phyloP scores from a whole-genome alignment of 2,797 vertebrate species.

The Champsocephalus gunnari region DNA sequence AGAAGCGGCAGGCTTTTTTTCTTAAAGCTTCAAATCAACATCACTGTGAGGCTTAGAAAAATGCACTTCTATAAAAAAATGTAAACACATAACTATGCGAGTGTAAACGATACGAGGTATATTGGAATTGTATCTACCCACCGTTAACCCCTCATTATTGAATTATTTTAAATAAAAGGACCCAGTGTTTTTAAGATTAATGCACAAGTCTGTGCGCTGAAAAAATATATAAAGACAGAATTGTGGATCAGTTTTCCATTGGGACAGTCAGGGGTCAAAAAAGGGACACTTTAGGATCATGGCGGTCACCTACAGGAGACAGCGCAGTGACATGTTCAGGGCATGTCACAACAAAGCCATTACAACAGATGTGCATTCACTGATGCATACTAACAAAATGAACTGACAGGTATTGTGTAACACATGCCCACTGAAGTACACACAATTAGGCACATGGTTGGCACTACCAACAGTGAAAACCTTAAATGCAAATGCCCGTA shows the following conservation, averaged over 20 bases:
- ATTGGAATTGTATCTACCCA: background rate
- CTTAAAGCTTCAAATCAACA: slow-evolving; percentile 47
- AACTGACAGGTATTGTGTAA: slow-evolving; percentile 18
- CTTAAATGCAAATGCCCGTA: slow-evolving; percentile 1
- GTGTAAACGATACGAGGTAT: background rate
- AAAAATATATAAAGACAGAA: background rate
- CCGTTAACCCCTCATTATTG: background rate
- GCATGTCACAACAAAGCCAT: slow-evolving; percentile 47
- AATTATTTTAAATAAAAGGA: background rate
- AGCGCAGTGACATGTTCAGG: slow-evolving; percentile 36
- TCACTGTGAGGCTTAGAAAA: slow-evolving; percentile 25
- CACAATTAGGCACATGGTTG: slow-evolving; percentile 10
- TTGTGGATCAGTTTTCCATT: background rate
- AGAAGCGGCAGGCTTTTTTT: slow-evolving; percentile 48
- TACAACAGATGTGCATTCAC: slow-evolving; percentile 49
- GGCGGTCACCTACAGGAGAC: slow-evolving; percentile 31
- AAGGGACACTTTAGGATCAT: slow-evolving; percentile 31
- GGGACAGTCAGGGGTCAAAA: slow-evolving; percentile 19
- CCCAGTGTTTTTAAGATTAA: background rate
- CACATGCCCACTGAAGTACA: background rate
- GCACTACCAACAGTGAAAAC: background rate
- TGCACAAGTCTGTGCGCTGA: no score
- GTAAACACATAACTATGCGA: background rate
- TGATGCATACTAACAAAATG: slow-evolving; percentile 22
- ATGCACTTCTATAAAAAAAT: slow-evolving; percentile 9